Base-by-base conservation (phyloP, 2,888 invertebrate genomes). In the Tanypteryx hageni region DNA sequence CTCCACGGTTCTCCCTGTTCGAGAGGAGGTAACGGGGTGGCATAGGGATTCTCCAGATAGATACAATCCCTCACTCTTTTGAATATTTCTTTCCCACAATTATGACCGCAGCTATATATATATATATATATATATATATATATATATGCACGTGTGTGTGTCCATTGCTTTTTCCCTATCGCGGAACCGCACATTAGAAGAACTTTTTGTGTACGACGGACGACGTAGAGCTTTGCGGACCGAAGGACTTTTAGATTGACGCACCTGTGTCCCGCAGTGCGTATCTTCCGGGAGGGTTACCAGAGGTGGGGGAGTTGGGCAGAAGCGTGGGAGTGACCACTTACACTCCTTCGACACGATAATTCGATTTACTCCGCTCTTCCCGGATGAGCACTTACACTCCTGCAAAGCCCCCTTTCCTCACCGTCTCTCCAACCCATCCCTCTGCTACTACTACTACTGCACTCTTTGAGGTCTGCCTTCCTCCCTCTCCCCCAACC, bases 201-300 rank as follows among this genome's bases (percentile, higher is more conserved):
- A 68, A 27, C 44, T 64, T 16, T n/a, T n/a, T 27, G 14, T 18
- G 86, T 31, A 61, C 22, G 61, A 86, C 59, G 86, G 61, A 22
- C 76, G 76, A 22, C 76, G 76, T 27, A 76, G 76, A 13, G 76
- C 89, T 64, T 61, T 68, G 89, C 89, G 61, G 64, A 89, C 89
- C 64, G 64, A 44, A 89, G 89, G 89, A 89, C 89, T 89, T 61
- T 3, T 31, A 61, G 61, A 86, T 86, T 89, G 89, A 89, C 89
- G 89, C 89, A 89, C 89, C 89, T 89, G 89, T 89, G 89, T 89
- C 89, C 89, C 89, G 89, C 89, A 89, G 89, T 89, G 89, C 89
- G 89, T 89, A 64, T 89, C 89, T 89, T 89, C 89, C 89, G 64
- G 89, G 61, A 56, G 58, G 89, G 86, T 27, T 86, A 64, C 86